Base-by-base conservation (phyloP, 2,888 invertebrate genomes). In the Carcina quercana region DNA sequence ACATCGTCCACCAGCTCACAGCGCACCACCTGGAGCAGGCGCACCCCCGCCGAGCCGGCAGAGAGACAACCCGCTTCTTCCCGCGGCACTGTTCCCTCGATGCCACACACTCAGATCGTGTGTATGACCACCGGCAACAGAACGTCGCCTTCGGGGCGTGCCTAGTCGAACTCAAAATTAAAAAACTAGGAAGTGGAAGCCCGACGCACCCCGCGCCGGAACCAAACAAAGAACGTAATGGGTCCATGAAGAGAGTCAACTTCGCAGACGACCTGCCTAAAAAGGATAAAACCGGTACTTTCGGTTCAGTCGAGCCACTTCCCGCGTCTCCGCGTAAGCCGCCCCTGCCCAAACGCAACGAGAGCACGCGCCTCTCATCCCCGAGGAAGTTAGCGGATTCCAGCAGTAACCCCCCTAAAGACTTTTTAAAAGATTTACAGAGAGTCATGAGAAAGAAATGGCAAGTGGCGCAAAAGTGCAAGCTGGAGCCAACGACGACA, bases 381-480 rank as follows among this genome's bases (percentile, higher is more conserved):
- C 93, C 92, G 3, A 93, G 92, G 61, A 91, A 92, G 49, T 69
- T 93, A 15, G 87, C 88, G 0, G 92, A 92, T 36, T 89, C 89
- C 0, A 86, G 87, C 35, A 89, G 90, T 44, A 91, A 90, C 53
- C 92, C 93, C 2, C 92, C 93, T 0, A 89, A 89, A 14, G 93
- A 93, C 36, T 96, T 96, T 59, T 82, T 96, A 25, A 92, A 93
- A 60, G 96, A 96, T 66, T 80, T 96, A 28, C 96, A 96, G 59
- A 86, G 95, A 30, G 96, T 96, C 0, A 96, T 96, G 94, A 87
- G 94, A 45, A 95, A 95, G 59, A 96, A 96, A 58, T 94, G 94
- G 94, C 94, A 95, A 57, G 95, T 96, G 1, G 95, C 96, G 2
- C 95, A 96, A 59, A 96, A 96, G 62, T 95, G 96, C 59, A 94